Evolutionary conservation across 2,797 vertebrate species (phyloP).

Genomic region (Xenops minutus): DNA sequence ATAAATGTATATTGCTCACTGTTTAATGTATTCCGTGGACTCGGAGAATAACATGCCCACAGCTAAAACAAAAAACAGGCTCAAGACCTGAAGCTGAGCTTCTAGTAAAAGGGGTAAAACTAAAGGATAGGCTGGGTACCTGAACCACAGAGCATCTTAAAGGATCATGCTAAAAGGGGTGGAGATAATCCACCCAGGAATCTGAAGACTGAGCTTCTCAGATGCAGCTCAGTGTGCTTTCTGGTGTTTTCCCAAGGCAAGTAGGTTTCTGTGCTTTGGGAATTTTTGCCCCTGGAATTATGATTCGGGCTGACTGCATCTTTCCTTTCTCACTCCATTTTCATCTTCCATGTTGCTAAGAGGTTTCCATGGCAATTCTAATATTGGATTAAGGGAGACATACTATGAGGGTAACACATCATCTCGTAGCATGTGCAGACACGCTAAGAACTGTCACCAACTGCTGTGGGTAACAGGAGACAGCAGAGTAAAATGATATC

Average conservation of each 20-base stretch:
- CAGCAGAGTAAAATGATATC: neutral
- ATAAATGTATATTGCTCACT: neutral
- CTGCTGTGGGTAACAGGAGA: neutral
- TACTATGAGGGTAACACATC: neutral
- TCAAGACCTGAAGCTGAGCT: neutral
- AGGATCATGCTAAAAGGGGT: neutral
- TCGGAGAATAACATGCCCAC: neutral
- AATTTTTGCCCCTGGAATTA: neutral
- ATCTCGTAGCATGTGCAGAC: neutral
- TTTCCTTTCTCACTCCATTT: neutral
- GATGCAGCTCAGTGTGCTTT: neutral
- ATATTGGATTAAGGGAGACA: slow-evolving; percentile 22
- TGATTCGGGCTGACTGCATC: neutral
- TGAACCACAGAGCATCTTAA: neutral
- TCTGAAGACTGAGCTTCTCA: neutral
- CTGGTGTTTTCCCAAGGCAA: neutral
- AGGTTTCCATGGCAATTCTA: slow-evolving; percentile 57
- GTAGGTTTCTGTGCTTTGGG: neutral
- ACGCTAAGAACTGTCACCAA: neutral
- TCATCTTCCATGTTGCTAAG: slow-evolving; percentile 16
- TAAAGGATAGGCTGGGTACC: neutral
- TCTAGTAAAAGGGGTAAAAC: neutral
- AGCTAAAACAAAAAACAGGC: neutral
- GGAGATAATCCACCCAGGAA: neutral
- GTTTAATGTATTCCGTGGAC: neutral